These are phyloP conservation scores for Charaxes varanes DNA, from an alignment of 1,140 invertebrate species.

Conservation along the genomic window DNA sequence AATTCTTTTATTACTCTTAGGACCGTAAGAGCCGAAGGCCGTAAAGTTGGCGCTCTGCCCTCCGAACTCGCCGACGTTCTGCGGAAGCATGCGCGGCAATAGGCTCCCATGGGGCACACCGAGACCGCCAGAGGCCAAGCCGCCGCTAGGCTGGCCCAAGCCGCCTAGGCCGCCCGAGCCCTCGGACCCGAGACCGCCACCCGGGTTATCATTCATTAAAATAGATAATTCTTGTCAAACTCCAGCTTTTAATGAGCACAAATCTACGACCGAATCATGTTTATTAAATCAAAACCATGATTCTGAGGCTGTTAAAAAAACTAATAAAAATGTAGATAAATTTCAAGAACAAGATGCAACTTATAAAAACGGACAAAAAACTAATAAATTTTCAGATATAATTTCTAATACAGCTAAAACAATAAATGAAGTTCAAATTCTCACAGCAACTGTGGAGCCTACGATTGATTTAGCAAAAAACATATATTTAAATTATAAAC, in stretches of 20 bases:
- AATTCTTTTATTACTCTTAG: constrained; percentile 46
- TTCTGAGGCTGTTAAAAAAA: background rate
- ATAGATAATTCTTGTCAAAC: too few species aligned
- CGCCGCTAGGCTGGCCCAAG: constrained; percentile 35
- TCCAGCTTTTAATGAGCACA: too few species aligned
- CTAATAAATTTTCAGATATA: constrained; percentile 15
- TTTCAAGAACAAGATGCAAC: background rate
- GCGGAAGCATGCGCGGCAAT: constrained; percentile 58
- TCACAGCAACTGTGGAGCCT: constrained; percentile 33
- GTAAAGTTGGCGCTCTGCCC: constrained; percentile 57
- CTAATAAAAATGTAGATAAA: background rate
- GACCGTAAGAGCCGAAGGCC: constrained; percentile 58
- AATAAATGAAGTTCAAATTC: constrained; percentile 43
- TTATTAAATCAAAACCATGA: too few species aligned
- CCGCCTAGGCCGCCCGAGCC: constrained; percentile 41
- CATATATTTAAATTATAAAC: constrained; percentile 45
- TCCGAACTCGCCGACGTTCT: constrained; percentile 33
- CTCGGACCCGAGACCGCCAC: constrained; percentile 35
- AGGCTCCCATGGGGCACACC: constrained; percentile 60
- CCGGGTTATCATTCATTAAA: too few species aligned
- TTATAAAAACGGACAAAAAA: constrained; percentile 1
- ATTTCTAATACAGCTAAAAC: constrained; percentile 16
- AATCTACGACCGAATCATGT: too few species aligned
- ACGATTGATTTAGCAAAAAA: constrained; percentile 29
- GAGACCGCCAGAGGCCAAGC: constrained; percentile 56